These are phyloP conservation scores for Euura saliciscinereae DNA, from an alignment of 1,140 invertebrate species.

Conservation along the genomic window DNA sequence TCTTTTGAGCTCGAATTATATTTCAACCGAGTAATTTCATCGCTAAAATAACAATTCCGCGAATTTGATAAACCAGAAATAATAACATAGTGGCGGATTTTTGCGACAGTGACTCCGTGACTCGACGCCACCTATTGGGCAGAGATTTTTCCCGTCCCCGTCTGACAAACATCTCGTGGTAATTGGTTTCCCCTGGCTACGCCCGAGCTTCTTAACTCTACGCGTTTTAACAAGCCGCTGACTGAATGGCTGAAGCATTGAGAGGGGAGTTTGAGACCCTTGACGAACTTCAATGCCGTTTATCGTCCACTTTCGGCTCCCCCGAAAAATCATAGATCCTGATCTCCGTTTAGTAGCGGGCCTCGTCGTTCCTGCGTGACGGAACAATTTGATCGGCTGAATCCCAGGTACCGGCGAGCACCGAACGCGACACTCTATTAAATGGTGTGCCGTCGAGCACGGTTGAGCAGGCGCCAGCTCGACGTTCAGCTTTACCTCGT, in stretches of 20 bases:
- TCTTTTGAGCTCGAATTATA: too few relatives aligned
- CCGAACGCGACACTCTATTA: slow-evolving; percentile 56
- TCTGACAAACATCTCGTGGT: background rate
- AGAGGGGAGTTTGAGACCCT: background rate
- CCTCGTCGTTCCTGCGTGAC: slow-evolving; percentile 31
- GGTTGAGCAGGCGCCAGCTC: slow-evolving; percentile 45
- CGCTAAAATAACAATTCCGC: too few relatives aligned
- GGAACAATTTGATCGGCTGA: slow-evolving; percentile 57
- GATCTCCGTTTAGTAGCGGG: too few relatives aligned
- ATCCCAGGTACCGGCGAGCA: slow-evolving; percentile 40
- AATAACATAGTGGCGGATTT: background rate
- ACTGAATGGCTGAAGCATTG: background rate
- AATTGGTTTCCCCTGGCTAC: slow-evolving; percentile 3
- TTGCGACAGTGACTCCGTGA: background rate
- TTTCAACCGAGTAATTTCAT: too few relatives aligned
- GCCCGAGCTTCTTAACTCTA: background rate
- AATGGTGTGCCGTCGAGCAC: slow-evolving; percentile 42
- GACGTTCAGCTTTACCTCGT: slow-evolving; percentile 48
- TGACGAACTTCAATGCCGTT: background rate
- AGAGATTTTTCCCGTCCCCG: background rate
- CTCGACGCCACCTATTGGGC: background rate
- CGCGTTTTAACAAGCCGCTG: background rate
- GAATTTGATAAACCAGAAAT: too few relatives aligned
- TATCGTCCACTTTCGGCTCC: too few relatives aligned
- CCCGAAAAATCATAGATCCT: too few relatives aligned